A percentile compares a stretch with the other conserved stretches of the same genome.
These are phyloP conservation scores for Lottia gigantea DNA, from an alignment of 2,888 invertebrate species.

Conservation along the genomic window DNA sequence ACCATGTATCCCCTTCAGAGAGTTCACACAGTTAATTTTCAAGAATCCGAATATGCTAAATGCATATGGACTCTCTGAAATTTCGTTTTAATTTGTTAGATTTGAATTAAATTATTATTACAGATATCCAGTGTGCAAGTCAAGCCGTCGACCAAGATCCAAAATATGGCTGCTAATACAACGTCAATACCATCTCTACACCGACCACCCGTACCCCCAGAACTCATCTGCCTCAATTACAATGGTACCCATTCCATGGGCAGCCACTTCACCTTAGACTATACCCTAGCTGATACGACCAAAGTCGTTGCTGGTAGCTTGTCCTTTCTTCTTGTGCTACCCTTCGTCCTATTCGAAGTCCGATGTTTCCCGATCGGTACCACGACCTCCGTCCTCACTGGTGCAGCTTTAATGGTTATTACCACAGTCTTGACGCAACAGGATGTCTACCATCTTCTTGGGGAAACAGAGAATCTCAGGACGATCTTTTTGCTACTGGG, in stretches of 20 bases:
- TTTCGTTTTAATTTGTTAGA: too few species aligned
- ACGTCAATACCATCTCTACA: too few species aligned
- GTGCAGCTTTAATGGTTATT: conserved; percentile 40
- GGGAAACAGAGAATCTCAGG: conserved; percentile 28
- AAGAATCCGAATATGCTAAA: too few species aligned
- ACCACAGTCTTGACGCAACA: conserved; percentile 31
- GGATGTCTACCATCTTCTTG: conserved; percentile 35
- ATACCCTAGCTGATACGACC: conserved; percentile 28
- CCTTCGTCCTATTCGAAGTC: conserved; percentile 37
- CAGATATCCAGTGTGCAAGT: too few species aligned
- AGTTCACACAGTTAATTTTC: too few species aligned
- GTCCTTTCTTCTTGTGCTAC: conserved; percentile 33
- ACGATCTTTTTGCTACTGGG: conserved; percentile 38
- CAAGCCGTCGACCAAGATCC: too few species aligned
- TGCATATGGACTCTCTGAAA: too few species aligned
- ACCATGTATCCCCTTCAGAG: too few species aligned
- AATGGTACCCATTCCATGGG: conserved; percentile 2
- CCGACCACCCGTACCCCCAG: background rate
- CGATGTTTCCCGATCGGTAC: conserved; percentile 35
- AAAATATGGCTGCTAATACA: too few species aligned
- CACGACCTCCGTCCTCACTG: conserved; percentile 32
- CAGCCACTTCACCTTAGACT: conserved; percentile 14
- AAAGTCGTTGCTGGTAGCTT: conserved; percentile 30
- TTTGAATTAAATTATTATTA: too few species aligned
- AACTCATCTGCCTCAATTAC: background rate